Evolutionary conservation across 2,797 vertebrate genomes (phyloP), one percentile per base, ranked within the genome.

Genomic region (Acipenser ruthenus): DNA sequence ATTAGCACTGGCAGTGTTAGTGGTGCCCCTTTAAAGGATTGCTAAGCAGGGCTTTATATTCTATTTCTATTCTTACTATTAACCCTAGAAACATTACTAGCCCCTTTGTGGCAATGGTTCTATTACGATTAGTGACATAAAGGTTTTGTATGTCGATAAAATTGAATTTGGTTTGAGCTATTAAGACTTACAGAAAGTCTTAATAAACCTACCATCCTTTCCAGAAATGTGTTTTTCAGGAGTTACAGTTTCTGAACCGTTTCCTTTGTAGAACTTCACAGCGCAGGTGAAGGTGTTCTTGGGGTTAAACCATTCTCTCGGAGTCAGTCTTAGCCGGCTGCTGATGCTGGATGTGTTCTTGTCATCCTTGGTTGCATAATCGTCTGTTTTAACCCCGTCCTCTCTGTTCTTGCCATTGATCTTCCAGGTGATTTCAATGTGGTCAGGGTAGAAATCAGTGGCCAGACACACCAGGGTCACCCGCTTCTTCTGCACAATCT

Each of bases 391-490:
- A 18, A 18, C 15, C 15, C 15, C 15, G 15, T 18, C 1, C 15
- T 18, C 15, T 18, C 15, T 18, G 15, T 18, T 18, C 15, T 18
- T 18, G 15, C 15, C 15, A 18, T 18, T 18, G 15, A 18, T 18
- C 15, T 18, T 18, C 87, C 87, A 89, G 63, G 0, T 10, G 8
- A 86, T 69, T 0, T 0, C 4, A 23, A 87, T 74, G 69, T 89
- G 87, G 75, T 88, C 85, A 1, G 87, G 87, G 75, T 87, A 79
- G 1, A 18, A 18, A 18, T 18, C 1, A 18, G 15, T 18, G 15
- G 15, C 15, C 15, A 18, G 50, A 64, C 87, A 88, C 7, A 87
- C 72, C 2, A 89, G 8, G 48, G 86, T 87, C 72, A 81, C 74
- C 49, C 62, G 37, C 10, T 13, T 70, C 6, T 1, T 71, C 0